Evolutionary conservation across 2,113 vertebrate genomes (phyloP).

Genomic region (Rhea americana): DNA sequence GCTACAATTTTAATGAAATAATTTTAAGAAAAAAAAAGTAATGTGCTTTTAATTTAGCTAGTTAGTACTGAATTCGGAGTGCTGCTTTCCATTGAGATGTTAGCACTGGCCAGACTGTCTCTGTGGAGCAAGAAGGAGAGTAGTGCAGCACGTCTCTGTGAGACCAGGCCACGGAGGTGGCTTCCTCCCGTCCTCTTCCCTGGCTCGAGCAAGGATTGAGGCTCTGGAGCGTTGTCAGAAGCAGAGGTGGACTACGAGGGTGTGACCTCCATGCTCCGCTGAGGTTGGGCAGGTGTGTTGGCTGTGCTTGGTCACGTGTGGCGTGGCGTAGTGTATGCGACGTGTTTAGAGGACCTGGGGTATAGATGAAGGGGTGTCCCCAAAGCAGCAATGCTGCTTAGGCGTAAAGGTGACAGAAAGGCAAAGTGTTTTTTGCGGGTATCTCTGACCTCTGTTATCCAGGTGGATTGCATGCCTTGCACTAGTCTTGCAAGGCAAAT

Average conservation of each 20-base stretch:
- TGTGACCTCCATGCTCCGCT: background rate
- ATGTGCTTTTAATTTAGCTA: no score
- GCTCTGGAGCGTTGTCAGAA: background rate
- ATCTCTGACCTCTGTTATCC: background rate
- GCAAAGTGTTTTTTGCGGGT: background rate
- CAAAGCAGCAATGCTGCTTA: background rate
- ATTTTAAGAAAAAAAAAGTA: background rate
- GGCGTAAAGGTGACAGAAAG: background rate
- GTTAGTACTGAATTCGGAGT: background rate
- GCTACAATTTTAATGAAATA: background rate
- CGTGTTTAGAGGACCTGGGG: no score
- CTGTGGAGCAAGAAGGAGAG: background rate
- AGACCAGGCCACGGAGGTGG: background rate
- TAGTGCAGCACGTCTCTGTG: background rate
- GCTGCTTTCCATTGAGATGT: background rate
- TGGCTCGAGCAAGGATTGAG: background rate
- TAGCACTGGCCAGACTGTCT: background rate
- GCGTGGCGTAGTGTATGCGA: no score
- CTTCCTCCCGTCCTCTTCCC: background rate
- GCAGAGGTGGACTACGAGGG: background rate
- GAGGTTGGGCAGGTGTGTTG: background rate
- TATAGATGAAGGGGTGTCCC: no score
- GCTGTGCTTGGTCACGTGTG: no score
- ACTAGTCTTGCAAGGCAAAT: background rate
- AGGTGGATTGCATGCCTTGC: background rate